Evolutionary conservation across 2,888 invertebrate species (phyloP), one percentile per base, ranked within the genome.

Genomic region (Ceratothoa steindachneri): DNA sequence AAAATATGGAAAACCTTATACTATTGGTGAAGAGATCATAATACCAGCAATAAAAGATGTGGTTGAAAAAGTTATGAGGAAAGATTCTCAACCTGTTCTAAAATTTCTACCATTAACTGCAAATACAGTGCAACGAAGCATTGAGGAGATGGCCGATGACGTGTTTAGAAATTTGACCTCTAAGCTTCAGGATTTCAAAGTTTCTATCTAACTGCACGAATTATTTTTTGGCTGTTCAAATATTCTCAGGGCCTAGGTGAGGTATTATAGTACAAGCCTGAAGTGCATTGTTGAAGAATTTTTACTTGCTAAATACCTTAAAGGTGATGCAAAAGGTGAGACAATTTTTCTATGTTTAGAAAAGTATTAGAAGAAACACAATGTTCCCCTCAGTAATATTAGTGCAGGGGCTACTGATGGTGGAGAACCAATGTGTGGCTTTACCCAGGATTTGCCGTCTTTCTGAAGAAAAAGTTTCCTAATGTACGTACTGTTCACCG

Each of bases 51-150:
- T 74, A 27, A 71, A 74, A 74, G 74, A 71, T 66, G 67, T 69
- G 51, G 31, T 71, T 71, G 74, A 74, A 74, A 74, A 27, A 71
- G 67, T 66, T 71, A 66, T 74, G 71, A 71, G 52, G 51, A 55
- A 71, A 67, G 67, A 70, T 71, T 71, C 60, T 69, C 28, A 71
- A 30, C 67, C 28, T 27, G 55, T 55, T 72, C 55, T 68, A 52
- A 72, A 72, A 28, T 72, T 30, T 53, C 27, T 68, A 67, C 53
- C 67, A 28, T 72, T 68, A 68, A 72, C 2, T 52, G 67, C 67
- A 71, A 71, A 29, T 9, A 24, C 64, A 27, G 41, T 72, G 24
- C 28, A 72, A 41, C 41, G 72, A 67, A 66, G 67, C 19, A 72
- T 51, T 68, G 67, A 72, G 9, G 67, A 72, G 29, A 72, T 68